Evolutionary conservation across 2,113 vertebrate species (phyloP), one percentile per base, ranked within the genome.

Genomic region (Charadrius vociferus): DNA sequence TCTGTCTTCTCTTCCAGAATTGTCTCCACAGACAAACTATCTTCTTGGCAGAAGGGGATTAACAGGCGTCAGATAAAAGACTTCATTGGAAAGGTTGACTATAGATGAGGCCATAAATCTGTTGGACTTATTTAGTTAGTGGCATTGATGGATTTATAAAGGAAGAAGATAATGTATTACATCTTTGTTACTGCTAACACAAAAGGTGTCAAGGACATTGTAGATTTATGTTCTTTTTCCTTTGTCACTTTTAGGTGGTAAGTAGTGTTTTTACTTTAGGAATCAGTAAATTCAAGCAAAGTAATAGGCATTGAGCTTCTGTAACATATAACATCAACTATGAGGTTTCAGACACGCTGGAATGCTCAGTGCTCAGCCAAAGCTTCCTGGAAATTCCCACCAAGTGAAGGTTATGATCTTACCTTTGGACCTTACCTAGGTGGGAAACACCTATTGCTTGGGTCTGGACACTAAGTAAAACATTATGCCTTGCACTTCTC

Each of bases 261-360:
- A 45, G 8, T 45, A 67, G 32, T 49, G 34, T 1, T 88, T 93
- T 86, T 37, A 81, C 15, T 81, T 81, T 50, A 84, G 23, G 39
- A 68, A 59, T 75, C 0, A 0, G 20, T 45, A 30, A 43, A 77
- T 75, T 71, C 24, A 68, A 52, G 41, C 27, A 21, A 50, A 68
- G n/a, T 53, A 61, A 47, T 20, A 23, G 11, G 5, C 53, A 8
- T 2, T 73, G 49, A 66, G 13, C n/a, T 81, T 86, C 34, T 61
- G 13, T 68, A n/a, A 27, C 15, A 5, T 21, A 6, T 4, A 27
- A 30, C 0, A 0, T 71, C 20, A 92, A 17, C 55, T 74, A 4
- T 29, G 30, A 77, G 30, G 22, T 82, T 78, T 94, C 22, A 23
- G 47, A 29, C 3, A 3, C 2, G 1, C 21, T 37, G 61, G 12